phyloP scores from a whole-genome alignment of 2,888 invertebrate species.

The Hypena proboscidalis region DNA sequence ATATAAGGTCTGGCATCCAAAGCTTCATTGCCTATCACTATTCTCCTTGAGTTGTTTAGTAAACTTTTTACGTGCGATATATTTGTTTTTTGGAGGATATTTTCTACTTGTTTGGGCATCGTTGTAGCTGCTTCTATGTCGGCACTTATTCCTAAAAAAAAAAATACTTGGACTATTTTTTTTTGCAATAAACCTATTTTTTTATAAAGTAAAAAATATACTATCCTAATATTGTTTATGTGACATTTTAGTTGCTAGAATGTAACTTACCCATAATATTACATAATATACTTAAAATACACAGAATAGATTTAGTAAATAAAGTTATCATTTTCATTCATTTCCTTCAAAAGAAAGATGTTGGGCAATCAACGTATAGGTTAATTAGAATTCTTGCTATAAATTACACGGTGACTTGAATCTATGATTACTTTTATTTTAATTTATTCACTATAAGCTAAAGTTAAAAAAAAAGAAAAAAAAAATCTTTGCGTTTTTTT shows the following conservation, averaged over 20 bases:
- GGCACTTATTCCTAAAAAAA: conserved; percentile 49
- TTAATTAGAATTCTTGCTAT: conserved; percentile 17
- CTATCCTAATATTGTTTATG: no score
- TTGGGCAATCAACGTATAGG: conserved; percentile 16
- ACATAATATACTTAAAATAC: conserved; percentile 14
- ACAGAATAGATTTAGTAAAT: conserved; percentile 26
- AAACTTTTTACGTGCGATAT: conserved; percentile 42
- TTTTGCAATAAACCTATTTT: no score
- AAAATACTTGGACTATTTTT: background rate
- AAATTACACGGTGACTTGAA: conserved; percentile 44
- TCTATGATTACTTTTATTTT: conserved; percentile 22
- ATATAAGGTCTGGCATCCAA: conserved; percentile 61
- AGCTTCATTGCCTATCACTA: conserved; percentile 55
- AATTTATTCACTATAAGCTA: conserved; percentile 9
- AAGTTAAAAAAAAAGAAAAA: no score
- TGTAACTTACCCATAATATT: conserved; percentile 17
- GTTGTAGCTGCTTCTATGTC: conserved; percentile 52
- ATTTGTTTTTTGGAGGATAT: conserved; percentile 54
- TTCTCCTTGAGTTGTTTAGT: conserved; percentile 62
- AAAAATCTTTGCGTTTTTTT: no score
- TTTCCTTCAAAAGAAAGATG: conserved; percentile 23
- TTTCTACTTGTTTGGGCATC: conserved; percentile 50
- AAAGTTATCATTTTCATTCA: conserved; percentile 31
- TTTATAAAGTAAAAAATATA: no score
- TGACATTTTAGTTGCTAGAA: background rate